A percentile compares a stretch with the other conserved stretches of the same genome.
These are phyloP conservation scores for Axinella damicornis DNA, from an alignment of 37 sponge, comb jelly and placozoan species.

Conservation along the genomic window DNA sequence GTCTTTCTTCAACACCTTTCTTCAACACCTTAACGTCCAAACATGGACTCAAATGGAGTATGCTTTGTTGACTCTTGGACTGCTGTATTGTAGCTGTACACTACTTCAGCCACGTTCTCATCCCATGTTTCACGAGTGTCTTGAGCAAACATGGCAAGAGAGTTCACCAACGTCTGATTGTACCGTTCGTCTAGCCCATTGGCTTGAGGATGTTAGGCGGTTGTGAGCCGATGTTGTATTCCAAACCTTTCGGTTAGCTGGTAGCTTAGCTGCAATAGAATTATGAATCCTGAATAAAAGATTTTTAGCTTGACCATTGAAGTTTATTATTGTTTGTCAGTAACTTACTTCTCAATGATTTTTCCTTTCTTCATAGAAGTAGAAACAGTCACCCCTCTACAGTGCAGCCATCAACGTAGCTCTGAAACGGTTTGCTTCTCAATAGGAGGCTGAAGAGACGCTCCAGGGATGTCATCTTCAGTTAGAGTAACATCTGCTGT, in stretches of 20 bases:
- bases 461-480: too few species aligned
- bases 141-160: slow-evolving; percentile 43
- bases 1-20: slow-evolving; percentile 65
- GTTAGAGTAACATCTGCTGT: too few species aligned
- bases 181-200: slow-evolving; percentile 71
- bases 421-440: too few species aligned
- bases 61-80: slow-evolving; percentile 49
- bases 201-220: slow-evolving; percentile 47
- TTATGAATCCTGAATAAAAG: too few species aligned
- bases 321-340: too few species aligned
- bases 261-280: slow-evolving; percentile 20
- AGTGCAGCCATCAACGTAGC: too few species aligned
- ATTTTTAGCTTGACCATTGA: too few species aligned
- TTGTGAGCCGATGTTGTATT: slow-evolving; percentile 53
- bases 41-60: slow-evolving; percentile 59
- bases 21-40: slow-evolving; percentile 22
- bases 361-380: too few species aligned
- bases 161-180: slow-evolving; percentile 55
- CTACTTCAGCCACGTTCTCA: slow-evolving; percentile 1
- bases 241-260: slow-evolving; percentile 39
- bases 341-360: too few species aligned
- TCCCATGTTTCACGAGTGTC: slow-evolving; percentile 36
- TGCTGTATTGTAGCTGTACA: slow-evolving; percentile 44
- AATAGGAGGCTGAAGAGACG: too few species aligned
- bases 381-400: too few species aligned